phyloP scores from a whole-genome alignment of 2,888 invertebrate genomes.

The Microplitis manilae region DNA sequence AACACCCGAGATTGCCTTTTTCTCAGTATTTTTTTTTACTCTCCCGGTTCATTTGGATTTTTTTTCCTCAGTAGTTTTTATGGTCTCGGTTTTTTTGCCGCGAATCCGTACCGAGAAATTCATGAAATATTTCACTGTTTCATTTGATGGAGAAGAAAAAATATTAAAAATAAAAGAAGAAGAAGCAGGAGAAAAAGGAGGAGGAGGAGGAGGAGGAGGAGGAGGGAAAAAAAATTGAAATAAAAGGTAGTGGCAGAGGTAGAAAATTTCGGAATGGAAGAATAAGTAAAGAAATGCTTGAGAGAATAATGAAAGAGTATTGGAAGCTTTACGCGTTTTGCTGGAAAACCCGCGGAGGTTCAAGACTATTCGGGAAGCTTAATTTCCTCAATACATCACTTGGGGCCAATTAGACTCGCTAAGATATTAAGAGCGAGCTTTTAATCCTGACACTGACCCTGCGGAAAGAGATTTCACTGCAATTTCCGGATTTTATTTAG shows the following conservation, averaged over 20 bases:
- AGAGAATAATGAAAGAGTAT: constrained; percentile 27
- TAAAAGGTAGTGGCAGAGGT: background rate
- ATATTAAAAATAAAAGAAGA: constrained; percentile 47
- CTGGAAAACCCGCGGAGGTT: background rate
- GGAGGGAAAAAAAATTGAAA: background rate
- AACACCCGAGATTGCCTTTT: background rate
- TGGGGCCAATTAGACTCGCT: constrained; percentile 64
- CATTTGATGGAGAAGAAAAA: constrained; percentile 40
- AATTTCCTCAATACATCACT: constrained; percentile 64
- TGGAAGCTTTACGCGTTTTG: constrained; percentile 18
- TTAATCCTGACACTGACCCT: constrained; percentile 59
- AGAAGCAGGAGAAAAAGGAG: constrained; percentile 55
- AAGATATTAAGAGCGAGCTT: constrained; percentile 55
- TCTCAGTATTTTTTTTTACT: background rate
- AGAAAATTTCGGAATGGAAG: background rate
- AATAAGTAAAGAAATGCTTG: constrained; percentile 11
- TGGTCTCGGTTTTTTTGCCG: constrained; percentile 22
- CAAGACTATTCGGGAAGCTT: constrained; percentile 57
- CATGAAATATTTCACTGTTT: constrained; percentile 29
- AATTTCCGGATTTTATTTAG: background rate
- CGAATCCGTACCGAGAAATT: constrained; percentile 36
- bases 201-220: constrained; percentile 14
- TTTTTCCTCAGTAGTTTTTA: background rate
- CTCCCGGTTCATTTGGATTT: background rate
- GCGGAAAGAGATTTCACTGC: constrained; percentile 11